phyloP scores from a whole-genome alignment of 2,113 vertebrate genomes.

The Salminus brasiliensis region DNA sequence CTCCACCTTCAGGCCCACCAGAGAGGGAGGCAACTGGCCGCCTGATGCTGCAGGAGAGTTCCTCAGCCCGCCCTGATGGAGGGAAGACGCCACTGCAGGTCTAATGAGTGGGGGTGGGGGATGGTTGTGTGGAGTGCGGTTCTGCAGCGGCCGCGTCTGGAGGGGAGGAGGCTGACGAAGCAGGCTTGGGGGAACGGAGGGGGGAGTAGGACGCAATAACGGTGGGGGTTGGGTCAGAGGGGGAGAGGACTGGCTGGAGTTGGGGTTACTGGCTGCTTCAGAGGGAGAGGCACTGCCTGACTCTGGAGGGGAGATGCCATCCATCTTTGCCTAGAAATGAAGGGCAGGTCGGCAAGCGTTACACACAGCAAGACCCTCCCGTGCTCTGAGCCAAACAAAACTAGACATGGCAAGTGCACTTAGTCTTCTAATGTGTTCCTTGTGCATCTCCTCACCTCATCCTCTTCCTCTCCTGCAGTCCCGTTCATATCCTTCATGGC shows the following conservation, averaged over 20 bases:
- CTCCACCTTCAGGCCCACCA: constrained; percentile 82
- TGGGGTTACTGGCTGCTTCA: constrained; percentile 43
- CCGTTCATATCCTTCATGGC: constrained; percentile 59
- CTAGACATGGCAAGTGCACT: background rate
- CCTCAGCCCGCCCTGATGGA: constrained; percentile 59
- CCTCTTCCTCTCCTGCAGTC: constrained; percentile 60
- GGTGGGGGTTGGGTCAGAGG: constrained; percentile 87
- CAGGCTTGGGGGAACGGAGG: constrained; percentile 82
- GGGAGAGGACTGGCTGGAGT: constrained; percentile 66
- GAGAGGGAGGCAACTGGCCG: constrained; percentile 77
- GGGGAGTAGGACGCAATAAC: constrained; percentile 81
- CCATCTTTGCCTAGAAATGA: constrained; percentile 75
- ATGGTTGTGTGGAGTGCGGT: constrained; percentile 80
- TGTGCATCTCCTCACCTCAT: constrained; percentile 71
- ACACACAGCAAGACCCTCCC: background rate
- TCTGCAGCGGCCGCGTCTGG: constrained; percentile 86
- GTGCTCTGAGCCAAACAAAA: no score
- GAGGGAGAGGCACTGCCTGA: constrained; percentile 59
- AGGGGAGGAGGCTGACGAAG: constrained; percentile 87
- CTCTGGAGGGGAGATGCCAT: constrained; percentile 64
- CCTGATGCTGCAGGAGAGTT: constrained; percentile 49
- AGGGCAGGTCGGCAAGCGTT: background rate
- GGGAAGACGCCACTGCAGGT: constrained; percentile 73
- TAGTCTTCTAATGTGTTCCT: background rate
- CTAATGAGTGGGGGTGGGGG: constrained; percentile 87